A percentile compares a stretch with the other conserved stretches of the same genome.
Evolutionary conservation across 2,113 vertebrate genomes (phyloP).

Genomic region (Hyperoodon ampullatus): DNA sequence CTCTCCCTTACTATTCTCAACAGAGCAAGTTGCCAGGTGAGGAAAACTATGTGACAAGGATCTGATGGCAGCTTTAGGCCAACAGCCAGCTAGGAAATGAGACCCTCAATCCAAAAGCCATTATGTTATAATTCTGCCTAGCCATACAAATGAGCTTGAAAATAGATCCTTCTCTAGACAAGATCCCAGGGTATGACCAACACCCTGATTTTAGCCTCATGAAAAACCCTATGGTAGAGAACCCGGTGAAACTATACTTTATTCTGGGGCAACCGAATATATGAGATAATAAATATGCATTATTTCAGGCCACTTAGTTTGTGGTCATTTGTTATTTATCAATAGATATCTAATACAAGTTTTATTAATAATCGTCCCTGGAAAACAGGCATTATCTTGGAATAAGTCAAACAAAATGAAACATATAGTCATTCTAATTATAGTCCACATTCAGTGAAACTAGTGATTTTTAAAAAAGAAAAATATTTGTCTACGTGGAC

Average conservation of each 20-base stretch:
- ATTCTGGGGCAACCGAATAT: background rate
- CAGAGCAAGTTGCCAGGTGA: background rate
- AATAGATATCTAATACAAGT: background rate
- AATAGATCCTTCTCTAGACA: background rate
- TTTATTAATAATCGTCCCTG: background rate
- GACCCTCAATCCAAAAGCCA: background rate
- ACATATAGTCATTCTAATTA: background rate
- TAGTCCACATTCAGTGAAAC: background rate
- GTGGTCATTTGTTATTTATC: background rate
- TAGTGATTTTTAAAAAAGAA: background rate
- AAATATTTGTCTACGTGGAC: background rate
- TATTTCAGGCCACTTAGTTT: background rate
- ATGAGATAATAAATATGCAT: background rate
- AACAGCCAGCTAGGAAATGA: background rate
- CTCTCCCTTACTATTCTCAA: background rate
- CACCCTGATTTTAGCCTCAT: background rate
- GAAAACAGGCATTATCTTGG: background rate
- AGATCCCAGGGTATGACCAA: background rate
- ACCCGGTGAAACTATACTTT: background rate
- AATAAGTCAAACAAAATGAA: background rate
- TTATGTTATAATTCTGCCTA: background rate
- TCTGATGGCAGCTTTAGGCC: background rate
- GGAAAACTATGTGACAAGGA: background rate
- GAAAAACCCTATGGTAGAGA: background rate
- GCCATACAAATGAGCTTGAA: background rate